Evolutionary conservation across 2,113 vertebrate genomes (phyloP).

Genomic region (Promerops cafer): DNA sequence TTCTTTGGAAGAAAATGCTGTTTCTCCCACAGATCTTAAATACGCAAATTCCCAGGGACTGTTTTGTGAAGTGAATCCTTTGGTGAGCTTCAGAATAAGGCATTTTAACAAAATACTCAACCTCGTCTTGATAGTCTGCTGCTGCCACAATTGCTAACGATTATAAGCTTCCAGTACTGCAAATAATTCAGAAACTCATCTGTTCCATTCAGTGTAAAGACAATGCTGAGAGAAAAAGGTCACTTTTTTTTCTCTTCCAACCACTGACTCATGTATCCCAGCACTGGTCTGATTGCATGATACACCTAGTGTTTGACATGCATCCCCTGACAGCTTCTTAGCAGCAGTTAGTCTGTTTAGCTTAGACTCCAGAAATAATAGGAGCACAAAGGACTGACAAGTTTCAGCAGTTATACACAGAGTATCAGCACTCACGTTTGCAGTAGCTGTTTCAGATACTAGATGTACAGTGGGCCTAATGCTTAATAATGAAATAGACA

Average conservation of each 20-base stretch:
- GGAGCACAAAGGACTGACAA: constrained; percentile 50
- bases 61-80: constrained; percentile 55
- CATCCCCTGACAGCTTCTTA: constrained; percentile 66
- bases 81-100: constrained; percentile 66
- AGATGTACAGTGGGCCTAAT: neutral
- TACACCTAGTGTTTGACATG: constrained; percentile 72
- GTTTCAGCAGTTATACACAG: neutral
- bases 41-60: constrained; percentile 51
- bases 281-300: constrained; percentile 68
- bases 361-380: constrained; percentile 64
- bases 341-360: constrained; percentile 63
- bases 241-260: constrained; percentile 74
- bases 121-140: constrained; percentile 57
- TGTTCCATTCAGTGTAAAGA: constrained; percentile 69
- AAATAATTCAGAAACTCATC: constrained; percentile 91
- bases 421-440: neutral
- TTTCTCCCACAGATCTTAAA: neutral
- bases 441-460: neutral
- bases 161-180: constrained; percentile 83
- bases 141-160: constrained; percentile 75
- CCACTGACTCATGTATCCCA: constrained; percentile 76
- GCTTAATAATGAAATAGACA: neutral
- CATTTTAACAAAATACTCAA: constrained; percentile 64
- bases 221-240: constrained; percentile 77
- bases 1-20: neutral